phyloP scores from a whole-genome alignment of 2,113 vertebrate species.

The Tauraco erythrolophus region DNA sequence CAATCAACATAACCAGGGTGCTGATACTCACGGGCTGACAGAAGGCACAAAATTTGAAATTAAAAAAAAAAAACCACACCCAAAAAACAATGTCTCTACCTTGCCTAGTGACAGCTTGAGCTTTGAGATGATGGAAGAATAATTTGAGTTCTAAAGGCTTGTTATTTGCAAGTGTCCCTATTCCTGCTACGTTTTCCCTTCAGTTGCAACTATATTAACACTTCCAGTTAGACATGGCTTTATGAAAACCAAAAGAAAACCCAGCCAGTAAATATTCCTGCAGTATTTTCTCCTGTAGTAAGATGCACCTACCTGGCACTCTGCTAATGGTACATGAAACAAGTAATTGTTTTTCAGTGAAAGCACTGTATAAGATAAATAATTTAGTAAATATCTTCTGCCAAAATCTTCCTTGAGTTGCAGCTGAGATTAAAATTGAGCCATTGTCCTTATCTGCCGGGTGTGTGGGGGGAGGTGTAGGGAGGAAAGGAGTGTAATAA shows the following conservation, averaged over 20 bases:
- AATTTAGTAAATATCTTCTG: not conserved
- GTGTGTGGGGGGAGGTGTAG: no score
- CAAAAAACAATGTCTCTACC: not conserved
- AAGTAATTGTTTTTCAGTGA: not conserved
- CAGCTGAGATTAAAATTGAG: not conserved
- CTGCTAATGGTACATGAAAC: not conserved
- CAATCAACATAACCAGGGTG: fast-evolving
- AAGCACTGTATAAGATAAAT: not conserved
- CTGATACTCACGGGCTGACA: not conserved
- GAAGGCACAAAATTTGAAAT: not conserved
- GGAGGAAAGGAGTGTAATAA: not conserved
- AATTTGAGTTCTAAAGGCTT: not conserved
- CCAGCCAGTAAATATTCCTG: not conserved
- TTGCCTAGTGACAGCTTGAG: not conserved
- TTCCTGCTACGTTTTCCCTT: not conserved
- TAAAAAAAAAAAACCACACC: not conserved
- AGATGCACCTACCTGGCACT: not conserved
- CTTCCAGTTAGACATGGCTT: not conserved
- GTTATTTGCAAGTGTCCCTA: not conserved
- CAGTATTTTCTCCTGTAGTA: not conserved
- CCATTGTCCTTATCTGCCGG: not conserved
- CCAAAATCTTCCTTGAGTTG: not conserved
- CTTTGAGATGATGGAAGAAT: not conserved
- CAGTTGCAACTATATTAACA: not conserved
- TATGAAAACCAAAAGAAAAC: not conserved